These are phyloP conservation scores for Himalopsyche japonica DNA, from an alignment of 2,888 invertebrate species.

Conservation along the genomic window DNA sequence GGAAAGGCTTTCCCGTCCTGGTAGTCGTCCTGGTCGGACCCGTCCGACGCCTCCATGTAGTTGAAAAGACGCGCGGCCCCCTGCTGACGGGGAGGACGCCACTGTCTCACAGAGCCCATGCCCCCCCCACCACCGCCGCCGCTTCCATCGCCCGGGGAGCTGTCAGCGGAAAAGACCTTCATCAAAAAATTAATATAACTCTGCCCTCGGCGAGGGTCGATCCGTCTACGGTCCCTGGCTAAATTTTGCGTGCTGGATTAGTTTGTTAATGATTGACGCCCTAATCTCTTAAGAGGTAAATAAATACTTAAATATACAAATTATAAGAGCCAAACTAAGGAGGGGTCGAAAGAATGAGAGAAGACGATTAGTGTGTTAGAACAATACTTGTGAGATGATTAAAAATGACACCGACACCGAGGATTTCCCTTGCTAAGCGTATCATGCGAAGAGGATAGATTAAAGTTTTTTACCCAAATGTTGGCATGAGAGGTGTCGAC, in stretches of 20 bases:
- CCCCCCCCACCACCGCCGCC: conserved; percentile 38
- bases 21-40: conserved; percentile 47
- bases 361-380: conserved; percentile 27
- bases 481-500: conserved; percentile 42
- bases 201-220: conserved; percentile 41
- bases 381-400: conserved; percentile 9
- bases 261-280: conserved; percentile 11
- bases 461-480: conserved; percentile 47
- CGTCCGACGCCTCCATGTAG: conserved; percentile 75
- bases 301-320: conserved; percentile 5
- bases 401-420: conserved; percentile 37
- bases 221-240: conserved; percentile 36
- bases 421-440: conserved; percentile 39
- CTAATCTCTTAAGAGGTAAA: conserved; percentile 17
- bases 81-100: conserved; percentile 54
- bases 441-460: conserved; percentile 33
- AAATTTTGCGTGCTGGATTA: conserved; percentile 32
- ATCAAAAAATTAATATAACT: conserved; percentile 42
- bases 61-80: conserved; percentile 73
- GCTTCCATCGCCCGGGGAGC: conserved; percentile 41
- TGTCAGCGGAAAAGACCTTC: conserved; percentile 42
- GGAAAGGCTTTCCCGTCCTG: conserved; percentile 45
- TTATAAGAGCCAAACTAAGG: conserved; percentile 24
- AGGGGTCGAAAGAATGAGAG: conserved; percentile 13
- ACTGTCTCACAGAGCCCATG: conserved; percentile 46